These are phyloP conservation scores for Drosophila kikkawai DNA, from an alignment of 1,140 invertebrate genomes.

Conservation along the genomic window DNA sequence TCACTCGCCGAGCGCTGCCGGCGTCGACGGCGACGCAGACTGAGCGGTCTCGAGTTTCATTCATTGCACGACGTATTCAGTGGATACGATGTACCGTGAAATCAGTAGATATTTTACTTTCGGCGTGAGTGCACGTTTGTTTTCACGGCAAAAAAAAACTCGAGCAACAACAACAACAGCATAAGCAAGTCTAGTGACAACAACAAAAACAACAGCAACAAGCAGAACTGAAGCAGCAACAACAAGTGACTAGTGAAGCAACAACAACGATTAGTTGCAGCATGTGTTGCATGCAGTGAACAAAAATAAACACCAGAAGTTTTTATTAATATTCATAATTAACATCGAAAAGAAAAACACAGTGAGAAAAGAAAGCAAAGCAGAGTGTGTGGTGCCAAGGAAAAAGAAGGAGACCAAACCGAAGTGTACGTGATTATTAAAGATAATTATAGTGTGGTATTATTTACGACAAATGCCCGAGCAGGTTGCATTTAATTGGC, in stretches of 20 bases:
- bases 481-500: slow-evolving; percentile 60
- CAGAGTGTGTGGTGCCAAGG: not conserved
- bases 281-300: slow-evolving; percentile 70
- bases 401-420: slow-evolving; percentile 26
- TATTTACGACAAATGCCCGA: slow-evolving; percentile 63
- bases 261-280: slow-evolving; percentile 29
- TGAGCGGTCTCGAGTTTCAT: slow-evolving; percentile 73
- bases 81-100: slow-evolving; percentile 20
- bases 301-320: slow-evolving; percentile 43
- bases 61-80: slow-evolving; percentile 60
- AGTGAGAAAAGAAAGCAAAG: slow-evolving; percentile 23
- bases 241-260: slow-evolving; percentile 32
- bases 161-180: slow-evolving; percentile 34
- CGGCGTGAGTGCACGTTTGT: slow-evolving; percentile 79
- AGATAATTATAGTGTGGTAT: slow-evolving; percentile 62
- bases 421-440: slow-evolving; percentile 60
- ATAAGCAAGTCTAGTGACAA: slow-evolving; percentile 44
- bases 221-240: slow-evolving; percentile 45
- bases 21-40: slow-evolving; percentile 33
- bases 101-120: slow-evolving; percentile 72
- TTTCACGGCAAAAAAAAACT: slow-evolving; percentile 43
- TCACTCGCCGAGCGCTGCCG: slow-evolving; percentile 10
- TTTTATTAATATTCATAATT: slow-evolving; percentile 24
- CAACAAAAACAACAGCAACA: slow-evolving; percentile 34
- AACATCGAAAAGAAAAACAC: slow-evolving; percentile 3